Conservation (phyloP, 2,888 invertebrate species). For the Heliconius sara region DNA sequence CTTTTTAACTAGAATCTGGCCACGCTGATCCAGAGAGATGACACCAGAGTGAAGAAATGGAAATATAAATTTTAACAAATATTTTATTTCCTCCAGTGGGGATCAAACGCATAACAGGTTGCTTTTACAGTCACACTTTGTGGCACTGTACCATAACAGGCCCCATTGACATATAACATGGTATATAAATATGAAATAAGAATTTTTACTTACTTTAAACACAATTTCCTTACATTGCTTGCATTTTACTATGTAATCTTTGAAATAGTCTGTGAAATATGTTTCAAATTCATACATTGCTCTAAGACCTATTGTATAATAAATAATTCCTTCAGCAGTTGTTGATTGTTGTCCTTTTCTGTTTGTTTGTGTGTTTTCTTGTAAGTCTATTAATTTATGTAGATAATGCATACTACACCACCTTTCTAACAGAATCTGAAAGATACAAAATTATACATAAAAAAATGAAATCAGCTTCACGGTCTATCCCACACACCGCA, state of each 20-base stretch:
- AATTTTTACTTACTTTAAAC: conserved; percentile 65
- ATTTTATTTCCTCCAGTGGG: too few relatives aligned
- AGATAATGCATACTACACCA: conserved; percentile 76
- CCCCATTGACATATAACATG: not conserved
- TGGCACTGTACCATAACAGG: too few relatives aligned
- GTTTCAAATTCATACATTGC: conserved; percentile 78
- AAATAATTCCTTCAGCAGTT: not conserved
- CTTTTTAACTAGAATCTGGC: too few relatives aligned
- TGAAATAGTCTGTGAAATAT: conserved; percentile 73
- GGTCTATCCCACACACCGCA: too few relatives aligned
- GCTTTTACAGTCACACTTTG: too few relatives aligned
- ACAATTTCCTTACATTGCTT: conserved; percentile 75
- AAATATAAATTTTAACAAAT: too few relatives aligned
- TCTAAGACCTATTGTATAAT: conserved; percentile 73
- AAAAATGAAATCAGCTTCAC: too few relatives aligned
- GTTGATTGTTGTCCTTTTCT: not conserved
- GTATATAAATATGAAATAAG: not conserved
- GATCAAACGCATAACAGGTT: too few relatives aligned
- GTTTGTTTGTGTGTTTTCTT: not conserved
- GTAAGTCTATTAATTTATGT: conserved; percentile 59
- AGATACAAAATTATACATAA: conserved; percentile 40
- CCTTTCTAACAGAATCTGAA: conserved; percentile 71
- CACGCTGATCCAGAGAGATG: too few relatives aligned
- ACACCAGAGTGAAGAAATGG: too few relatives aligned
- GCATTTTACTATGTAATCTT: conserved; percentile 72